Conservation (phyloP, 2,888 invertebrate species). For the Cerceris ruficornis region DNA sequence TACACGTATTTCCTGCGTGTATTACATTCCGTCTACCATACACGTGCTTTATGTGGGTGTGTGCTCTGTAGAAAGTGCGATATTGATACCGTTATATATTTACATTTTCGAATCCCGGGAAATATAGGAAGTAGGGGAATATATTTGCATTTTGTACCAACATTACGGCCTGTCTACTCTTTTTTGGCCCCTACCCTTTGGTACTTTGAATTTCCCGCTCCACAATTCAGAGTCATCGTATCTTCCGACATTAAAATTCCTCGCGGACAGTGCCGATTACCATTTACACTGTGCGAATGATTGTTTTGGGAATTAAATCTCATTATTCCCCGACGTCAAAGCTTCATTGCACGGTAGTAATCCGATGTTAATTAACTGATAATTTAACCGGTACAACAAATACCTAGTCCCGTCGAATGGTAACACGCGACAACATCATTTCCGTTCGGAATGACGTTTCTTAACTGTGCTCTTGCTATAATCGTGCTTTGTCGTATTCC, state of each 20-base stretch:
- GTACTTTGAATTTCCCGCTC: not conserved
- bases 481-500: not conserved
- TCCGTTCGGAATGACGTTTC: slow-evolving; percentile 3
- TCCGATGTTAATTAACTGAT: slow-evolving; percentile 23
- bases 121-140: not conserved
- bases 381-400: slow-evolving; percentile 15
- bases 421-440: not conserved
- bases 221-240: not conserved
- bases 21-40: not conserved
- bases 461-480: not conserved
- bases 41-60: not conserved
- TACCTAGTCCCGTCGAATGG: not conserved
- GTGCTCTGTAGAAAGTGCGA: not conserved
- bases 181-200: not conserved
- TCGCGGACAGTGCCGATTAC: not conserved
- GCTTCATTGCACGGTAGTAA: slow-evolving; percentile 2
- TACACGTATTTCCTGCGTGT: not conserved
- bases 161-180: not conserved
- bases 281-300: not conserved
- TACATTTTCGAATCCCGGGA: slow-evolving; percentile 9
- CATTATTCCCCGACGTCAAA: not conserved
- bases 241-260: not conserved
- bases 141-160: not conserved
- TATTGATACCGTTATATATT: slow-evolving; percentile 7
- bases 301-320: slow-evolving; percentile 14